Base-by-base conservation (phyloP, 2,888 invertebrate species). In the Zygogramma bicolorata region DNA sequence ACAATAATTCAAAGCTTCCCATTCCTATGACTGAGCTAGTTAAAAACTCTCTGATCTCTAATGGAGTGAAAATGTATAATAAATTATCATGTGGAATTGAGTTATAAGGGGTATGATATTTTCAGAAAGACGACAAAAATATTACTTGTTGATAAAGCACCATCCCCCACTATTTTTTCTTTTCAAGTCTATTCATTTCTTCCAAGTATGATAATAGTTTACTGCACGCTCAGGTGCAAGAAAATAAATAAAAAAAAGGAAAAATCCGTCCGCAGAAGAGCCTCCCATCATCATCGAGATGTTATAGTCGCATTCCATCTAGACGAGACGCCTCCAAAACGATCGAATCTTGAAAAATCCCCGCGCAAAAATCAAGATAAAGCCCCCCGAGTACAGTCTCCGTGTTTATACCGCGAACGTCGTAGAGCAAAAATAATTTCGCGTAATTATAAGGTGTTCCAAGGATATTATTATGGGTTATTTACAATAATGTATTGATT, bases 401-500 rank as follows among this genome's bases (percentile, higher is more conserved):
- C 62, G 58, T 68, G 62, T 25, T 53, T 61, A 73, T 73, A 58
- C 65, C 69, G 38, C 58, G 69, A 73, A 66, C 69, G 69, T 66
- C 68, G 58, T 65, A 72, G 65, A 68, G 68, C 68, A 68, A 68
- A 70, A 72, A 68, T 65, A 40, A 61, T 72, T 72, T 70, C 67
- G 46, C 66, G 60, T 75, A 73, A 75, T 75, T 77, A 81, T 79
- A 77, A 77, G 79, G 80, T 79, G 75, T 79, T 74, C 77, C 71
- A 77, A 75, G 78, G 79, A 78, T 81, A 81, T 82, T 82, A 81
- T 82, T 82, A 80, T 77, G 72, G 77, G 79, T 80, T 80, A 81
- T 82, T 82, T 81, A 81, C 77, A 81, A 78, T 75, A 79, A 72
- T 79, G 79, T 81, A 82, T 82, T 81, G 81, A 82, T 81, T 81